A percentile compares a stretch with the other conserved stretches of the same genome.
Evolutionary conservation across 2,888 invertebrate genomes (phyloP).

Genomic region (Andrena hattorfiana): DNA sequence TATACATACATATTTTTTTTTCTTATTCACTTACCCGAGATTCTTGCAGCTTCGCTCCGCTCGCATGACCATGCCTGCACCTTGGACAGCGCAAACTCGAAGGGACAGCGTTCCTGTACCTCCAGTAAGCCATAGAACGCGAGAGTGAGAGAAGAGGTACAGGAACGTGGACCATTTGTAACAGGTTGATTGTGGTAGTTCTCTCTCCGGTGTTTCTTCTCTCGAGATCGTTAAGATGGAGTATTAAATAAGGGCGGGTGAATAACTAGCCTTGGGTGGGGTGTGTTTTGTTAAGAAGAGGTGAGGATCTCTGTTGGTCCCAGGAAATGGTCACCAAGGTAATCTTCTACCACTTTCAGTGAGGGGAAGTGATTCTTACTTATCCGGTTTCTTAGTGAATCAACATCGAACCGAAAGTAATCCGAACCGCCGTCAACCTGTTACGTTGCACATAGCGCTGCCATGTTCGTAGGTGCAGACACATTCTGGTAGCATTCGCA

Average conservation of each 20-base stretch:
- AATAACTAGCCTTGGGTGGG: no score
- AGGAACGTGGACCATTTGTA: not conserved
- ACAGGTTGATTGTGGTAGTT: constrained; percentile 37
- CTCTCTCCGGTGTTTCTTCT: not conserved
- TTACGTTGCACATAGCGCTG: constrained; percentile 15
- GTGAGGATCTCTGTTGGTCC: no score
- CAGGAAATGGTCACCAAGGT: no score
- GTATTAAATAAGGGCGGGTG: no score
- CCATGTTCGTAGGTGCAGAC: constrained; percentile 58
- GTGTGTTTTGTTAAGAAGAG: no score
- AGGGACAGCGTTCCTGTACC: constrained; percentile 30
- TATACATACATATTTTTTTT: constrained; percentile 34
- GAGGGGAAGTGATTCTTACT: no score
- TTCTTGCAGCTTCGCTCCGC: constrained; percentile 65
- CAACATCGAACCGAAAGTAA: not conserved
- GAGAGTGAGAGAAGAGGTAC: not conserved
- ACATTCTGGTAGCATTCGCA: constrained; percentile 57
- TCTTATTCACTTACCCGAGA: constrained; percentile 61
- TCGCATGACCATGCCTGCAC: constrained; percentile 72
- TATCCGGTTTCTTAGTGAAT: not conserved
- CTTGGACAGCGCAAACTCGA: constrained; percentile 45
- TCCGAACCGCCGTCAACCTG: constrained; percentile 27
- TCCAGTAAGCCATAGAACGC: constrained; percentile 5
- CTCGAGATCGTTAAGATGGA: not conserved
- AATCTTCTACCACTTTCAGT: no score